Evolutionary conservation across 2,113 vertebrate species (phyloP).

Genomic region (Campylomormyrus numenius): DNA sequence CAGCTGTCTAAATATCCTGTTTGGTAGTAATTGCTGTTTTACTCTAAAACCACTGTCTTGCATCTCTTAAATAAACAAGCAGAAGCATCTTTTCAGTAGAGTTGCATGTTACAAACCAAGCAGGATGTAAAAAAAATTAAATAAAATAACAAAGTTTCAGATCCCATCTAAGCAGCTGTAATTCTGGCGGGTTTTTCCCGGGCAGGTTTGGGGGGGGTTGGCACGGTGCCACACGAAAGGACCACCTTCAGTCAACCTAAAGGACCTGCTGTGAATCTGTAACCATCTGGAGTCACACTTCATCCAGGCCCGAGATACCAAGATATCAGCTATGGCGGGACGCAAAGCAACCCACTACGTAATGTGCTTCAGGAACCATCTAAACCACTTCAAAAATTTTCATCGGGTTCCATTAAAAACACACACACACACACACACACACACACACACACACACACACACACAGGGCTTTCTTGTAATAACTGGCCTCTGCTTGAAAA

Average conservation of each 20-base stretch:
- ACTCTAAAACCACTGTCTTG: background rate
- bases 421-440: too few species aligned
- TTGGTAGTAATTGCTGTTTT: conserved; percentile 10
- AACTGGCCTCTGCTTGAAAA: background rate
- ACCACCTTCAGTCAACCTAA: background rate
- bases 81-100: background rate
- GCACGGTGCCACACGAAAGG: background rate
- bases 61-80: background rate
- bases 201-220: background rate
- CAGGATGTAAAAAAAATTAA: background rate
- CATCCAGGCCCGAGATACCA: background rate
- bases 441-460: background rate
- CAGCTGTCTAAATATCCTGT: conserved; percentile 1
- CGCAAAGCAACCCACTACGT: background rate
- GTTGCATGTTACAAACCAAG: background rate
- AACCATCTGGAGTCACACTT: background rate
- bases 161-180: background rate
- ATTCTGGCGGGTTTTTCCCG: background rate
- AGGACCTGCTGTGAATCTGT: background rate
- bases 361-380: background rate
- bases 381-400: background rate
- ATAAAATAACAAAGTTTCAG: background rate
- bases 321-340: background rate
- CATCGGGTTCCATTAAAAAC: background rate
- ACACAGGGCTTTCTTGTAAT: background rate